Percentiles rank a stretch among this genome's conserved stretches.
phyloP scores from a whole-genome alignment of 2,113 vertebrate genomes.

The Chiloscyllium plagiosum region DNA sequence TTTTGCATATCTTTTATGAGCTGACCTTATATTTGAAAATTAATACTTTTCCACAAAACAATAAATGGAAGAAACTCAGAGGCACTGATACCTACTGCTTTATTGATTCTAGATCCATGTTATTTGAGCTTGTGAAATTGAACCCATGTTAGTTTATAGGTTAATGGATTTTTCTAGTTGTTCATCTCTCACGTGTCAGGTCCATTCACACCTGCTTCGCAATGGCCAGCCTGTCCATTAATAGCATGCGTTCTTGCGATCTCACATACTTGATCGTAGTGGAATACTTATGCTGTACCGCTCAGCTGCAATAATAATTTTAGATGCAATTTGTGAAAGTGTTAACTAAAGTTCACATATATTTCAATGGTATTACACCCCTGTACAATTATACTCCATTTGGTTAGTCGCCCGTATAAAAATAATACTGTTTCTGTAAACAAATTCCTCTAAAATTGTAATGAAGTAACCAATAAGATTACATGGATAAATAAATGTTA shows the following conservation, averaged over 20 bases:
- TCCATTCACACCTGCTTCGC: conserved; percentile 26
- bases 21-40: neutral
- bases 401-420: neutral
- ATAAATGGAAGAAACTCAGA: neutral
- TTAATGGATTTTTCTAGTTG: conserved; percentile 31
- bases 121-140: conserved; percentile 37
- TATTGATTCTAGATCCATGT: conserved; percentile 32
- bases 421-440: neutral
- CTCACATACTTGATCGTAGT: conserved; percentile 8
- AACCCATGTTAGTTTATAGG: conserved; percentile 33
- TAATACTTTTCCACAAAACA: conserved; percentile 18
- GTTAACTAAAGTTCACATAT: neutral
- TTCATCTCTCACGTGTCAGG: conserved; percentile 21
- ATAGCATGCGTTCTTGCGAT: neutral
- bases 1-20: conserved; percentile 7
- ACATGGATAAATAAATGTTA: neutral
- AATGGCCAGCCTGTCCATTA: neutral
- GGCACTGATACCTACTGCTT: conserved; percentile 8
- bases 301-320: neutral
- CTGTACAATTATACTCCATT: no score
- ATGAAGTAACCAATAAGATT: neutral
- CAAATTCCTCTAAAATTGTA: neutral
- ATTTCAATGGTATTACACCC: neutral
- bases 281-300: neutral
- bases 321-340: conserved; percentile 11